These are phyloP conservation scores for Edolisoma coerulescens DNA, from an alignment of 2,113 vertebrate species.

Conservation along the genomic window DNA sequence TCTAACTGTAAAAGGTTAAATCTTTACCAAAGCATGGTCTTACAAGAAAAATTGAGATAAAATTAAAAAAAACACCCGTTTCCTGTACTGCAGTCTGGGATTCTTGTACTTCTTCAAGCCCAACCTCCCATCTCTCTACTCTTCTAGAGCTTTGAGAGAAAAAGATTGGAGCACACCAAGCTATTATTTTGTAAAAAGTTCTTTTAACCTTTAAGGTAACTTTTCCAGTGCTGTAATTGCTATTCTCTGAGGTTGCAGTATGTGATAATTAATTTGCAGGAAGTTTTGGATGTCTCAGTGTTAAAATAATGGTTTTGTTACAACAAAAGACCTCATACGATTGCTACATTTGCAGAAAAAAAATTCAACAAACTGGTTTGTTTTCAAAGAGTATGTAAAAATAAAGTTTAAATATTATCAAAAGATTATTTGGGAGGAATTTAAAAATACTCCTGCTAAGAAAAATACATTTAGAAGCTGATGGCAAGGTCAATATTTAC, in stretches of 20 bases:
- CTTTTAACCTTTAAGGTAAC: background rate
- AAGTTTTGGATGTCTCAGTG: background rate
- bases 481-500: constrained; percentile 17
- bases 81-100: background rate
- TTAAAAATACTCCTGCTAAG: background rate
- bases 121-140: background rate
- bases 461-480: constrained; percentile 1
- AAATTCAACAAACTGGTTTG: background rate
- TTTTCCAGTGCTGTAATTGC: background rate
- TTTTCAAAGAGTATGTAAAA: constrained; percentile 16
- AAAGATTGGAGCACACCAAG: background rate
- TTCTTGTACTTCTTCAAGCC: background rate
- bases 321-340: background rate
- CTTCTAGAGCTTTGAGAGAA: background rate
- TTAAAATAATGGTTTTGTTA: background rate
- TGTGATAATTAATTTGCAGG: background rate
- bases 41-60: background rate
- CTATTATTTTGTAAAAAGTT: background rate
- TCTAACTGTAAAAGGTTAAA: background rate
- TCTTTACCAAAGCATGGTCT: background rate
- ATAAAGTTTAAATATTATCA: constrained; percentile 31
- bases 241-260: background rate
- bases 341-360: background rate
- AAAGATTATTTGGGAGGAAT: background rate
- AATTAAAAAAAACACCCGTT: background rate